Conservation (phyloP, 2,113 vertebrate species). For the Rhinolophus sinicus region DNA sequence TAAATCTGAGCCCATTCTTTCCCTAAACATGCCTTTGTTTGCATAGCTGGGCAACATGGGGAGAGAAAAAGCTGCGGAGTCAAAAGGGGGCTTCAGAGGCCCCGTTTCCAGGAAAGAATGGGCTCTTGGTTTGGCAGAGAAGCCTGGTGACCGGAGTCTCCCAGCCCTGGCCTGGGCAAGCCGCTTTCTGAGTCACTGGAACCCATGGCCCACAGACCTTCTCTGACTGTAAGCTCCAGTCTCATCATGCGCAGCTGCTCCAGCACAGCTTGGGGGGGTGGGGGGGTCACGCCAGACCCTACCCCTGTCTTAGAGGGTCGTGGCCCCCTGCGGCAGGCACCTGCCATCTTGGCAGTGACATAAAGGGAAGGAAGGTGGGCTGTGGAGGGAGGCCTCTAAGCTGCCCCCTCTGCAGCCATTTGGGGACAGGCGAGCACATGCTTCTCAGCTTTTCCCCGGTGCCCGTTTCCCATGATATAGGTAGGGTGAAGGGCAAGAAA, state of each 20-base stretch:
- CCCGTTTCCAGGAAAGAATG: not conserved
- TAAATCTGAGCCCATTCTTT: conserved; percentile 85
- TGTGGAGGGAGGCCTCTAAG: too few species aligned
- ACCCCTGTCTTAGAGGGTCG: not conserved
- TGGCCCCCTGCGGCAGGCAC: not conserved
- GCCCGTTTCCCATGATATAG: not conserved
- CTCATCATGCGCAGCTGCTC: not conserved
- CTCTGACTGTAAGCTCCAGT: not conserved
- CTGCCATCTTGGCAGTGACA: not conserved
- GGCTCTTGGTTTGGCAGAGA: not conserved
- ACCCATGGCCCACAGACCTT: not conserved
- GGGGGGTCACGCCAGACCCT: not conserved
- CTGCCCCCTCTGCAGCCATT: not conserved
- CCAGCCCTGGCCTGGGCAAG: not conserved
- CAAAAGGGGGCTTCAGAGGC: not conserved
- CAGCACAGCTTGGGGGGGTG: not conserved
- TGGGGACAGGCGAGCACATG: not conserved
- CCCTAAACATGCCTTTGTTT: conserved; percentile 81
- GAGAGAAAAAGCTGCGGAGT: not conserved
- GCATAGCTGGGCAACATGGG: conserved; percentile 78
- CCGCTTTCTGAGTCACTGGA: accelerated
- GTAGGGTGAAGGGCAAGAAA: not conserved
- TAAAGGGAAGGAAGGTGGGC: not conserved
- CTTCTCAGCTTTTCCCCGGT: not conserved
- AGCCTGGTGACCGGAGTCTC: not conserved